Evolutionary conservation across 2,797 vertebrate genomes (phyloP).

Genomic region (Anguilla marmorata): DNA sequence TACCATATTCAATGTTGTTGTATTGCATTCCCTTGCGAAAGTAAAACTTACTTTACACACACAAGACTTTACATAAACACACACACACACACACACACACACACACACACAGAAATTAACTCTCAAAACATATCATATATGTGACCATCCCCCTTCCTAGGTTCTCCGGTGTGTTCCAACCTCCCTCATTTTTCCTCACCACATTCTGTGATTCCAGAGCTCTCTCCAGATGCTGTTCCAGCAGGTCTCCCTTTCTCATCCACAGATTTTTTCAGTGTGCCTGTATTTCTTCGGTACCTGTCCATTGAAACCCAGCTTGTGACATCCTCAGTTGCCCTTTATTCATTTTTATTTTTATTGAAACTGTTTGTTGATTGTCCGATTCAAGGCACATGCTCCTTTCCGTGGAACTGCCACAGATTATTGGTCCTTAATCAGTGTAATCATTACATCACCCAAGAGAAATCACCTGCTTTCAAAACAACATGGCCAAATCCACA

Average conservation of each 20-base stretch:
- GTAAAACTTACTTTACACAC: too few species aligned
- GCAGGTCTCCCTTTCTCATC: neutral
- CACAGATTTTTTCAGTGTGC: neutral
- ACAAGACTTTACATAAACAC: too few species aligned
- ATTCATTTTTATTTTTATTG: neutral
- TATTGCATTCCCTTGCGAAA: too few species aligned
- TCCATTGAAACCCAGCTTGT: neutral
- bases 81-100: too few species aligned
- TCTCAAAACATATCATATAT: neutral
- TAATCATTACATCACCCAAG: too few species aligned
- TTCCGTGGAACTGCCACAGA: neutral
- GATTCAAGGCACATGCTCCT: neutral
- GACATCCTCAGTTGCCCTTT: too few species aligned
- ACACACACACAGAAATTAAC: neutral
- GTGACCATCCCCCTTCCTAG: neutral
- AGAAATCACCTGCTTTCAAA: neutral
- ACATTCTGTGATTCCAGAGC: neutral
- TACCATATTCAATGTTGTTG: too few species aligned
- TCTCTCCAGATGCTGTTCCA: neutral
- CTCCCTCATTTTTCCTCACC: neutral
- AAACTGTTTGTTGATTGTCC: neutral
- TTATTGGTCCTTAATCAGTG: neutral
- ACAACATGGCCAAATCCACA: neutral
- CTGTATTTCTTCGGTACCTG: neutral
- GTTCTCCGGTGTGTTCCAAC: neutral